Base-by-base conservation (phyloP, 2,888 invertebrate species). In the Cylloceria caligata region DNA sequence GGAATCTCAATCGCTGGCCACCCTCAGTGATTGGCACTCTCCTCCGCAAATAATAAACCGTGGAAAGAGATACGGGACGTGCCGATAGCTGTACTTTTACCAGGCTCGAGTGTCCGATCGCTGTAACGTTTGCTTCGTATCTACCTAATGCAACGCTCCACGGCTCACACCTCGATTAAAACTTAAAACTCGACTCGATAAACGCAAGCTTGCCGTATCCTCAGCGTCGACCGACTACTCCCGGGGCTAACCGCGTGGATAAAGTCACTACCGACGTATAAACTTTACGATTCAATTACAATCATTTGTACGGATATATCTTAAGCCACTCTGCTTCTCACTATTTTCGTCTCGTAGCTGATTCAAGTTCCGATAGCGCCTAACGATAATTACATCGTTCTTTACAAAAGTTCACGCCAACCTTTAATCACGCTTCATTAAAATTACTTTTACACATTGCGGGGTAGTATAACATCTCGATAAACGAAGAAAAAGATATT, bases 181-280 rank as follows among this genome's bases (percentile, higher is more conserved):
- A 83, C 67, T 57, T 30, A 27, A 57, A 57, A 30, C 67, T 42
- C 72, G 71, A 75, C 82, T 79, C 65, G 82, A 83, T 83, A 79
- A 79, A 76, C 75, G 57, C 71, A 57, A 57, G 62, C 62, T 73
- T 36, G 49, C 67, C 36, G 34, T 55, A 57, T 71, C 21, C 27
- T 19, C 3, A 30, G n/a, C 71, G 13, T 42, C 42, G 27, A 24
- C 19, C 60, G 27, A 65, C 57, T 11, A 30, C 65, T 57, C 69
- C 64, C 39, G 64, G 39, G 65, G 74, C 74, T 24, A 57, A 71
- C 19, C 42, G 39, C 57, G 39, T 6, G 71, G 30, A 71, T 71
- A 45, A 42, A 57, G 55, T 57, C 71, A 71, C 71, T 34, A 45
- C 24, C n/a, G 52, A 24, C 52, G 19, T 55, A 52, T 19, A 74